Base-by-base conservation (phyloP, 1,140 invertebrate genomes). In the Bradysia coprophila region DNA sequence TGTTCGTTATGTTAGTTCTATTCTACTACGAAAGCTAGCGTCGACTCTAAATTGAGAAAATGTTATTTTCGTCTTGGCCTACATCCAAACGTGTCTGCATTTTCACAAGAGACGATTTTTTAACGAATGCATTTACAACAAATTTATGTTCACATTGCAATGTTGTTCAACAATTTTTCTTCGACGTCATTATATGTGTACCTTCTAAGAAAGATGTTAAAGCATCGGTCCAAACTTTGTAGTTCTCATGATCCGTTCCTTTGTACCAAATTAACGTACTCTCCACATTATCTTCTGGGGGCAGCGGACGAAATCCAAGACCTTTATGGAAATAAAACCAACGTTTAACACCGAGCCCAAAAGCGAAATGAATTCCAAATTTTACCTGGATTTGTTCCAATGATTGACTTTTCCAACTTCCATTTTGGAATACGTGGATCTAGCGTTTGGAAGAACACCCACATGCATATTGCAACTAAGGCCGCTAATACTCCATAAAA, bases 201-300 rank as follows among this genome's bases (percentile, higher is more conserved):
- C 85, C 72, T 52, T 73, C 67, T 21, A 90, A 66, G 57, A 89
- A 90, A 20, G 69, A 56, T 31, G 75, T 69, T 6, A 90, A 53
- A 41, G 79, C 71, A 15, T 78, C 62, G 24, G 72, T 75, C 87
- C 87, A 92, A 51, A 77, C 73, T 45, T 76, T 64, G 46, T 77
- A 81, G 53, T 82, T 83, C 43, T 75, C 69, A 40, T 69, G 66
- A 41, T 81, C 71, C 5, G 75, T 78, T 33, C 75, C 78, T 53
- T 77, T 83, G 65, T 91, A 94, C 79, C 87, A 89, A 55, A 97
- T 89, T 36, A 96, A 71, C 18, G 90, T 93, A 61, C 86, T 92
- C 49, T 89, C 82, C 37, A 91, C 79, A 57, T 92, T 87, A 18
- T 72, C 71, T 6, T 67, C 57, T 39, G 82, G 76, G 3, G 91